Conservation (phyloP, 2,888 invertebrate species). For the Volucella inanis region DNA sequence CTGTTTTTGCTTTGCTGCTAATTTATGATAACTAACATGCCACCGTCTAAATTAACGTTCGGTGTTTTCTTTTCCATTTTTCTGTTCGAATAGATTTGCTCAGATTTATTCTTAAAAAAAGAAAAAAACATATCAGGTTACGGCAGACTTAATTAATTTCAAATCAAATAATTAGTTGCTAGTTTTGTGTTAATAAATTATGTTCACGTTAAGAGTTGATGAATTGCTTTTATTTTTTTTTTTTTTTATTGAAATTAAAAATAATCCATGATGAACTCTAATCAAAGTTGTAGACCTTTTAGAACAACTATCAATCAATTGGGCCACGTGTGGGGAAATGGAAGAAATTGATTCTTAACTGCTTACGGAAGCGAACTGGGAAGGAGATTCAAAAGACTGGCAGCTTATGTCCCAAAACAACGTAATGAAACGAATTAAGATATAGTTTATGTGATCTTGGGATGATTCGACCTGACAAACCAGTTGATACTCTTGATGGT, state of each 20-base stretch:
- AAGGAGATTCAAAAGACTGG: too few relatives aligned
- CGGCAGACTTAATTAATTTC: slow-evolving; percentile 12
- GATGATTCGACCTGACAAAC: too few relatives aligned
- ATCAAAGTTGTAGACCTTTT: too few relatives aligned
- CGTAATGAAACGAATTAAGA: too few relatives aligned
- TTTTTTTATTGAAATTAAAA: background rate
- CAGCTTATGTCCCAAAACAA: too few relatives aligned
- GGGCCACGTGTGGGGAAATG: background rate
- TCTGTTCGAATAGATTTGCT: slow-evolving; percentile 13
- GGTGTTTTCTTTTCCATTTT: background rate
- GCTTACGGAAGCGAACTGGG: too few relatives aligned
- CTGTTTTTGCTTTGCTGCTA: background rate
- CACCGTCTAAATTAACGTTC: slow-evolving; percentile 16
- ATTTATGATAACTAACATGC: slow-evolving; percentile 24
- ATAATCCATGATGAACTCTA: background rate
- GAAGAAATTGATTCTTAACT: background rate
- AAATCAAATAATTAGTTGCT: slow-evolving; percentile 34
- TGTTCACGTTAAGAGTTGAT: slow-evolving; percentile 8
- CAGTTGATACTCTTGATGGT: too few relatives aligned
- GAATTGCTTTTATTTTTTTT: background rate
- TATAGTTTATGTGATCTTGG: too few relatives aligned
- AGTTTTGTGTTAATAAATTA: slow-evolving; percentile 15
- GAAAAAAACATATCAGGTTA: slow-evolving; percentile 3
- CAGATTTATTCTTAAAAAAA: slow-evolving; percentile 7
- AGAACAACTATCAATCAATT: too few relatives aligned